A percentile compares a stretch with the other conserved stretches of the same genome.
These are phyloP conservation scores for Rhinoraja longicauda DNA, from an alignment of 2,797 vertebrate genomes.

Conservation along the genomic window DNA sequence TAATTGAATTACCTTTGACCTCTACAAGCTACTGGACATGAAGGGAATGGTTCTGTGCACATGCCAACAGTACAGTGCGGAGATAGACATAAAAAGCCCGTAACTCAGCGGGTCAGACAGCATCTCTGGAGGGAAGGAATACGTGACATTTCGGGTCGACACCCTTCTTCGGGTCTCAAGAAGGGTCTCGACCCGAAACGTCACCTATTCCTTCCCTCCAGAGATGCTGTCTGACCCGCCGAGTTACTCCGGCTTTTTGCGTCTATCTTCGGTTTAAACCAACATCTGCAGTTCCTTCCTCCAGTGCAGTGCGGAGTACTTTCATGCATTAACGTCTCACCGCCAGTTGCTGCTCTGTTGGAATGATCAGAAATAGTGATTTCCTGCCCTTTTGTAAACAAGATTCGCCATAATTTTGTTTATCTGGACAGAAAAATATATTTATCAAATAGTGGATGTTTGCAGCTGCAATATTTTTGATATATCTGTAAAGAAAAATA, in stretches of 20 bases:
- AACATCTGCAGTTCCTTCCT: no score
- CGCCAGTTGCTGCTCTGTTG: not conserved
- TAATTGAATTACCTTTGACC: slow-evolving; percentile 14
- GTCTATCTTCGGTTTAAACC: no score
- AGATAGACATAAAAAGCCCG: not conserved
- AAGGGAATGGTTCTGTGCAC: not conserved
- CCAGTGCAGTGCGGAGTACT: not conserved
- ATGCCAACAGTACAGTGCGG: not conserved
- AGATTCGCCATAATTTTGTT: not conserved
- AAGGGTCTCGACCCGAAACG: no score
- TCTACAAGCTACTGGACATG: not conserved
- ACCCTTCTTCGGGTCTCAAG: no score
- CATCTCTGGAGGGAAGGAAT: no score
- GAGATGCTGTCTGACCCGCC: no score
- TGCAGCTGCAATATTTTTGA: not conserved
- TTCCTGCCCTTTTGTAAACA: not conserved
- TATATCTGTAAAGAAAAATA: no score
- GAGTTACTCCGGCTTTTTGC: no score
- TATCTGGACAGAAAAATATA: not conserved
- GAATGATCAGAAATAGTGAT: not conserved
- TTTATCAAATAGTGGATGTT: not conserved
- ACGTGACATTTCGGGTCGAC: no score
- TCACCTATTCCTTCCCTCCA: no score
- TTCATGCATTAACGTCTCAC: not conserved
- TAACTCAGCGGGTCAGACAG: no score